Percentiles rank a stretch among this genome's conserved stretches.
phyloP scores from a whole-genome alignment of 2,888 invertebrate genomes.

The Nomada lathburiana region DNA sequence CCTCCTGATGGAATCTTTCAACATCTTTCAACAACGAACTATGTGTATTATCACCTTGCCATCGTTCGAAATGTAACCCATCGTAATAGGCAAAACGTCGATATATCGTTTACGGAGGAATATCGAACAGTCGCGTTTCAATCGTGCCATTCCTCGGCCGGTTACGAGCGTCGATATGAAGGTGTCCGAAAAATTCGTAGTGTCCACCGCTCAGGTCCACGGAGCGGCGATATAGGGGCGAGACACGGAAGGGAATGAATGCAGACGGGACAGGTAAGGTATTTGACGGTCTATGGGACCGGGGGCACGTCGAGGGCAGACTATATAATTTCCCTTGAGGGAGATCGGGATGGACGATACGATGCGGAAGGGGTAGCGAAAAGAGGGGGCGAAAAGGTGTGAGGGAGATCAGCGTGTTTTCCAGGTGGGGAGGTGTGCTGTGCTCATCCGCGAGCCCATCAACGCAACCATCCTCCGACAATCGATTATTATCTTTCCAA shows the following conservation, averaged over 20 bases:
- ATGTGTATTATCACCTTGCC: conserved; percentile 2
- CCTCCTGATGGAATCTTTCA: neutral
- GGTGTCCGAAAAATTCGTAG: conserved; percentile 70
- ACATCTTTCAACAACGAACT: neutral
- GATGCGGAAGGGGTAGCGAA: conserved; percentile 66
- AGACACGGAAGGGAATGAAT: conserved; percentile 74
- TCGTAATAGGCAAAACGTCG: neutral
- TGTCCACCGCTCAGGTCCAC: conserved; percentile 63
- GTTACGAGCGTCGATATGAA: conserved; percentile 45
- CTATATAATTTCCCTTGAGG: conserved; percentile 84
- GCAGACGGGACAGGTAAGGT: conserved; percentile 79
- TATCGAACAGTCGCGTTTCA: conserved; percentile 52
- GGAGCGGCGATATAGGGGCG: conserved; percentile 58
- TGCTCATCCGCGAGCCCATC: conserved; percentile 82
- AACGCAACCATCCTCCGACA: conserved; percentile 80
- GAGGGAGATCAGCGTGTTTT: conserved; percentile 73
- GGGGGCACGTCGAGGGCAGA: conserved; percentile 76
- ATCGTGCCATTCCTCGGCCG: conserved; percentile 42
- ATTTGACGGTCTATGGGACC: conserved; percentile 77
- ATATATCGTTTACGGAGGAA: conserved; percentile 21
- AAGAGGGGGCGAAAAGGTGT: conserved; percentile 53
- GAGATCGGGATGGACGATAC: conserved; percentile 81
- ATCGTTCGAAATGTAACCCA: neutral
- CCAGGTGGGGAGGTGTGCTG: conserved; percentile 76
- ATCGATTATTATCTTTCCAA: conserved; percentile 84